These are phyloP conservation scores for Riptortus pedestris DNA, from an alignment of 1,140 invertebrate species.

Conservation along the genomic window DNA sequence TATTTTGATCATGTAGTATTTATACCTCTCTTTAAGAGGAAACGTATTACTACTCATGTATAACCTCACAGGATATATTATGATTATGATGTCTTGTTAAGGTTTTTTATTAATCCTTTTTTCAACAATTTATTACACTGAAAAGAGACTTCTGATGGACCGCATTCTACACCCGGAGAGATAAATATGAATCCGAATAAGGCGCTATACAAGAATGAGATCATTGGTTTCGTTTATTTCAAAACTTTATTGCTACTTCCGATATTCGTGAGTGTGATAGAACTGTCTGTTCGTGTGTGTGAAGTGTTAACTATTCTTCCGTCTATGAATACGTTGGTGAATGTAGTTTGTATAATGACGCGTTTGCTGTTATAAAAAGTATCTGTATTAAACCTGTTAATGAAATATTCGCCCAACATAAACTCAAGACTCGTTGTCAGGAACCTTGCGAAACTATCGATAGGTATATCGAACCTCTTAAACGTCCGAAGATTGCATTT, in stretches of 20 bases:
- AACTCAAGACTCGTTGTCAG: background rate
- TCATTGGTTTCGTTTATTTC: background rate
- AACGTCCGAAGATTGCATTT: background rate
- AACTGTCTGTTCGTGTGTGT: background rate
- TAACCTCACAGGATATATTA: too few species aligned
- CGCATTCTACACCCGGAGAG: background rate
- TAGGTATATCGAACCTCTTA: background rate
- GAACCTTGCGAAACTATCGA: background rate
- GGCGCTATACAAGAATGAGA: background rate
- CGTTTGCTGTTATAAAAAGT: background rate
- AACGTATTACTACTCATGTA: too few species aligned
- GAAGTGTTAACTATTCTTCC: background rate
- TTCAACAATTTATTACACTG: background rate
- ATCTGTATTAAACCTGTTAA: background rate
- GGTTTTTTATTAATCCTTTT: background rate
- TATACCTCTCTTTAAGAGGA: too few species aligned
- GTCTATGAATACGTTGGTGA: background rate
- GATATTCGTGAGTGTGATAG: background rate
- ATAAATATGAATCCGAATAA: background rate
- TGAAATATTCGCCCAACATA: background rate
- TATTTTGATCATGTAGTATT: too few species aligned
- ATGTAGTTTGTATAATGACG: background rate
- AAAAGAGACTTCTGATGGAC: background rate
- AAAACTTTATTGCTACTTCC: background rate
- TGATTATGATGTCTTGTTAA: too few species aligned